phyloP scores from a whole-genome alignment of 2,888 invertebrate genomes.

The Chrysotoxum bicinctum region DNA sequence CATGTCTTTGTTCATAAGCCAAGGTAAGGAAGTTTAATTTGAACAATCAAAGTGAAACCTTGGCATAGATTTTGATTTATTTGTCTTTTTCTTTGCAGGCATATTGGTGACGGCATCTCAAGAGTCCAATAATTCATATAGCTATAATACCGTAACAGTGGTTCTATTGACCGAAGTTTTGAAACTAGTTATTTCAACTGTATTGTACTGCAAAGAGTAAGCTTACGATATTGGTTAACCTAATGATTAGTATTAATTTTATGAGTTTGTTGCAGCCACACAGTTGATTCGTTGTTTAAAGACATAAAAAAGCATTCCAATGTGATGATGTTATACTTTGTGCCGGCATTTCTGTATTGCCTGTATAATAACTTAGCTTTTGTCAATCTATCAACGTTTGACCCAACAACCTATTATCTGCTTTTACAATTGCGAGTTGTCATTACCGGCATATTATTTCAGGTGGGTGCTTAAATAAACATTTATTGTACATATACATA shows the following conservation, averaged over 20 bases:
- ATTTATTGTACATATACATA: not conserved
- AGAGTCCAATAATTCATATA: constrained; percentile 89
- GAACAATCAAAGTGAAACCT: constrained; percentile 18
- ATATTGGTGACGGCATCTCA: constrained; percentile 96
- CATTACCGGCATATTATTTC: constrained; percentile 94
- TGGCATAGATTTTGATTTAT: constrained; percentile 17
- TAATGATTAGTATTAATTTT: not conserved
- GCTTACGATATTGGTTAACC: constrained; percentile 74
- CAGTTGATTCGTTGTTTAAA: constrained; percentile 75
- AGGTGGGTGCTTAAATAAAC: constrained; percentile 84
- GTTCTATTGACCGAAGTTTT: constrained; percentile 94
- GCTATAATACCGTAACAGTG: constrained; percentile 93
- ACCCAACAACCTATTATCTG: constrained; percentile 96
- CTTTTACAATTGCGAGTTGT: constrained; percentile 95
- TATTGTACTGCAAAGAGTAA: constrained; percentile 88
- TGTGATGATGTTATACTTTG: constrained; percentile 90
- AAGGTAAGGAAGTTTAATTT: constrained; percentile 85
- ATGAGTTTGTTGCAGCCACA: constrained; percentile 74
- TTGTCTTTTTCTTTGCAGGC: constrained; percentile 84
- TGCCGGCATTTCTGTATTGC: constrained; percentile 95
- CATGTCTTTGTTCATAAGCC: constrained; percentile 94
- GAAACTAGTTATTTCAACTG: constrained; percentile 89
- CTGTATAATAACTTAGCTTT: constrained; percentile 97
- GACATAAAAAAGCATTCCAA: constrained; percentile 84
- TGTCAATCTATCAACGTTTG: constrained; percentile 93